Percentiles rank a stretch among this genome's conserved stretches.
These are phyloP conservation scores for Amblyjoppa proteus DNA, from an alignment of 2,888 invertebrate genomes.

Conservation along the genomic window DNA sequence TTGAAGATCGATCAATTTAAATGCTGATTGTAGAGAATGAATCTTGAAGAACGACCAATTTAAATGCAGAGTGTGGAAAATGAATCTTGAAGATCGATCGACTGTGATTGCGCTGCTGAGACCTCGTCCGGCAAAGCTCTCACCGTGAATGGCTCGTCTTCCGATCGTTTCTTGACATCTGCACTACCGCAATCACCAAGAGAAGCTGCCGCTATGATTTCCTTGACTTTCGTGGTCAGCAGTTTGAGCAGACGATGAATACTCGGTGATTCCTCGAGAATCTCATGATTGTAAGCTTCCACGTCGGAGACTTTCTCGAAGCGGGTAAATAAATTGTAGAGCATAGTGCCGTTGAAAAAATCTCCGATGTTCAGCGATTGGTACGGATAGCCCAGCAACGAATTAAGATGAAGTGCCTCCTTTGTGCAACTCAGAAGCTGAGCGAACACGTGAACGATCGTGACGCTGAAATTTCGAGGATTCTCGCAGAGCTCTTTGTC, in stretches of 20 bases:
- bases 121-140: too few relatives aligned
- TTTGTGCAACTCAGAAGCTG: slow-evolving; percentile 89
- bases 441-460: slow-evolving; percentile 88
- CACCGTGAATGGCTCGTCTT: too few relatives aligned
- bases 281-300: slow-evolving; percentile 84
- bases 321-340: slow-evolving; percentile 88
- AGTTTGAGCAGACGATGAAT: slow-evolving; percentile 78
- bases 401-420: slow-evolving; percentile 88
- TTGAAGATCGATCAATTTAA: too few relatives aligned
- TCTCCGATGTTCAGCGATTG: slow-evolving; percentile 87
- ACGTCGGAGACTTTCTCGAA: slow-evolving; percentile 87
- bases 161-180: too few relatives aligned
- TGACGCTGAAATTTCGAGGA: slow-evolving; percentile 87
- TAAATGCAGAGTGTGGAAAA: too few relatives aligned
- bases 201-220: slow-evolving; percentile 60
- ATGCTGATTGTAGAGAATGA: too few relatives aligned
- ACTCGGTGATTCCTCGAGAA: slow-evolving; percentile 80
- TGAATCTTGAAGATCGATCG: too few relatives aligned
- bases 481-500: slow-evolving; percentile 86
- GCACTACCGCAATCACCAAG: too few relatives aligned
- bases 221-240: slow-evolving; percentile 72
- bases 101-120: too few relatives aligned
- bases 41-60: too few relatives aligned
- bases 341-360: slow-evolving; percentile 91
- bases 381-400: slow-evolving; percentile 88